Conservation (phyloP, 2,888 invertebrate species). For the Heliconius hortense region DNA sequence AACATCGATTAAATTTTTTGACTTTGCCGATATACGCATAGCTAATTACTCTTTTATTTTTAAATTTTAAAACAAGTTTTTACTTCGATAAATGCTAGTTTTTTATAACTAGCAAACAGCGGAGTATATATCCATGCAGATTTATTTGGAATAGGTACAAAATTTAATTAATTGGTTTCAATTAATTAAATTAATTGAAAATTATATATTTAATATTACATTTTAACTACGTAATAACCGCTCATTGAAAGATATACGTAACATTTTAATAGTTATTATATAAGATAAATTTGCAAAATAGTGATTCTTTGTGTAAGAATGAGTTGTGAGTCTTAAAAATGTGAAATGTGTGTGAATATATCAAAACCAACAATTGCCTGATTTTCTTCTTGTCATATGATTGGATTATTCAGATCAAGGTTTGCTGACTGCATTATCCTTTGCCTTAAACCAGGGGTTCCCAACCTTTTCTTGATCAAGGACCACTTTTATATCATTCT, state of each 20-base stretch:
- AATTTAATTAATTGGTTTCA: not conserved
- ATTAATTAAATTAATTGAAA: not conserved
- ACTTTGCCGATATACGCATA: not conserved
- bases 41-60: not conserved
- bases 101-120: not conserved
- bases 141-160: not conserved
- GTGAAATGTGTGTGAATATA: not conserved
- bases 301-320: not conserved
- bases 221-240: not conserved
- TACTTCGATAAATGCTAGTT: not conserved
- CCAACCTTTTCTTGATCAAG: no score
- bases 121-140: not conserved
- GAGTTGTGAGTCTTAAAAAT: not conserved
- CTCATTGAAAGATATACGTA: not conserved
- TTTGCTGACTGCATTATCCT: no score
- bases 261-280: not conserved
- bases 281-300: not conserved
- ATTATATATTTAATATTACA: not conserved
- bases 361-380: no score
- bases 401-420: no score
- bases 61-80: not conserved
- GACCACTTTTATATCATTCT: no score
- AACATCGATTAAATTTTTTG: not conserved
- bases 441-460: no score
- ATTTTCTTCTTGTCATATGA: no score